phyloP scores from a whole-genome alignment of 2,797 vertebrate genomes.

The Gallinago stenura region DNA sequence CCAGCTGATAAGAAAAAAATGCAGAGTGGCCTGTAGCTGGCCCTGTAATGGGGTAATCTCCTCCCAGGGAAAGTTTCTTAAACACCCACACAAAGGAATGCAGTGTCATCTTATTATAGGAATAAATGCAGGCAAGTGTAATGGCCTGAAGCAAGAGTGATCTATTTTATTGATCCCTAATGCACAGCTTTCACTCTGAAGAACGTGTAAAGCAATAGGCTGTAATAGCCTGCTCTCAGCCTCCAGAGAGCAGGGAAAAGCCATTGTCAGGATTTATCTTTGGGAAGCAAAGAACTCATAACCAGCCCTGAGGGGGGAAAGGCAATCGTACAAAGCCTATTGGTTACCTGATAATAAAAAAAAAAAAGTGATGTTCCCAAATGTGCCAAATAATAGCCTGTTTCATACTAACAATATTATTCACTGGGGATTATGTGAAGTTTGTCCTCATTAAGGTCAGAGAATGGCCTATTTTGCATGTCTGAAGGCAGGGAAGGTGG shows the following conservation, averaged over 20 bases:
- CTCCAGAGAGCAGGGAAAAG: constrained; percentile 51
- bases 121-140: constrained; percentile 63
- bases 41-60: not conserved
- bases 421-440: constrained; percentile 39
- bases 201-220: constrained; percentile 37
- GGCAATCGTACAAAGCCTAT: constrained; percentile 35
- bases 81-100: constrained; percentile 12
- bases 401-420: constrained; percentile 56
- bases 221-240: constrained; percentile 54
- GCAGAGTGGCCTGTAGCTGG: not conserved
- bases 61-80: constrained; percentile 28
- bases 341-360: constrained; percentile 49
- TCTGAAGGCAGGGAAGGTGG: constrained; percentile 16
- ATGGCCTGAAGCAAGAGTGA: constrained; percentile 65
- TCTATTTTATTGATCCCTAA: constrained; percentile 71
- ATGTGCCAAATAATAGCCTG: constrained; percentile 55
- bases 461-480: constrained; percentile 53
- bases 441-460: constrained; percentile 70
- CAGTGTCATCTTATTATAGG: constrained; percentile 52
- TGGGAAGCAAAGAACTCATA: constrained; percentile 56
- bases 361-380: constrained; percentile 25
- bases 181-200: constrained; percentile 55
- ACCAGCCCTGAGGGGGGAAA: constrained; percentile 27
- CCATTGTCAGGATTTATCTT: constrained; percentile 69
- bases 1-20: not conserved